A percentile compares a stretch with the other conserved stretches of the same genome.
Conservation (phyloP, 1,140 invertebrate genomes). For the Drosophila sturtevanti region DNA sequence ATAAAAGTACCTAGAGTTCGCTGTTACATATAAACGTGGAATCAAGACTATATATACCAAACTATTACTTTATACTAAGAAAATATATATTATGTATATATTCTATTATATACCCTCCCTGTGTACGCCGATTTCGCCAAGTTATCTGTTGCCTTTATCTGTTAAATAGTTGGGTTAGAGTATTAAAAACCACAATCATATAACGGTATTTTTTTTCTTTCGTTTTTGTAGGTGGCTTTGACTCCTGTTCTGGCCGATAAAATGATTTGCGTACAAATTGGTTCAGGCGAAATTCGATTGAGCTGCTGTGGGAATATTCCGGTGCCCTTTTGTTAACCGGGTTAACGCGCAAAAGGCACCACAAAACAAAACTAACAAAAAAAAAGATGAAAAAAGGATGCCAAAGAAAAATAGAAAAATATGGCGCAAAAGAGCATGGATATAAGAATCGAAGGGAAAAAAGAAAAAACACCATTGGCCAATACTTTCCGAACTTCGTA, state of each 20-base stretch:
- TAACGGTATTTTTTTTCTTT: slow-evolving; percentile 17
- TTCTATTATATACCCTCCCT: no score
- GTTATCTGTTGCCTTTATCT: no score
- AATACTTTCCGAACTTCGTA: slow-evolving; percentile 51
- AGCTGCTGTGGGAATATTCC: slow-evolving; percentile 75
- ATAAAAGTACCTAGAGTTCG: no score
- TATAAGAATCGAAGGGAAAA: slow-evolving; percentile 21
- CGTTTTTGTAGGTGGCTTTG: slow-evolving; percentile 37
- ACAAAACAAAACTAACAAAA: background rate
- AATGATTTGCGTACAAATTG: slow-evolving; percentile 78
- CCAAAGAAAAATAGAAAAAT: slow-evolving; percentile 36
- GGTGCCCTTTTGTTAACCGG: slow-evolving; percentile 58
- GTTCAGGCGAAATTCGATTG: slow-evolving; percentile 70
- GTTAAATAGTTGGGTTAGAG: slow-evolving; percentile 10
- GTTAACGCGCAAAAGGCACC: slow-evolving; percentile 47
- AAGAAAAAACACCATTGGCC: slow-evolving; percentile 15
- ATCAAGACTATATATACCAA: no score
- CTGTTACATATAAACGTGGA: no score
- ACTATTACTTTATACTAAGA: no score
- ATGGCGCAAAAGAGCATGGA: slow-evolving; percentile 51
- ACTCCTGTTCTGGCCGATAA: slow-evolving; percentile 55
- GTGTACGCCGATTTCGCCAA: no score
- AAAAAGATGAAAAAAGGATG: background rate
- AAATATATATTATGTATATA: no score
- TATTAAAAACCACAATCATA: slow-evolving; percentile 15